Evolutionary conservation across 2,113 vertebrate genomes (phyloP).

Genomic region (Hymenochirus boettgeri): DNA sequence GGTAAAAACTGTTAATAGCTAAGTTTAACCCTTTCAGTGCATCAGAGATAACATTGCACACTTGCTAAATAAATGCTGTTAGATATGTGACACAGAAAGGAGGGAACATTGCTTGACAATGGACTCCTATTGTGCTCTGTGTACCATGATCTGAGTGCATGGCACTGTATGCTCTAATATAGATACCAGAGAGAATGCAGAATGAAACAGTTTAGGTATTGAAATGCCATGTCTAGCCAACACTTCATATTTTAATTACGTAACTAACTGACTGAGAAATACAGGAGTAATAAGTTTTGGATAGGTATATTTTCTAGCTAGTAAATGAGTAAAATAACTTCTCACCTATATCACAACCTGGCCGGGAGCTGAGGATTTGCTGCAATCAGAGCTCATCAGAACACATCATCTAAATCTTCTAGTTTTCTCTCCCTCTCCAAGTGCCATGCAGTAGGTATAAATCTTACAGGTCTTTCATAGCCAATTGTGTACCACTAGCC

Average conservation of each 20-base stretch:
- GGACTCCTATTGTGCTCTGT: background rate
- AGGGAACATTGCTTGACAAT: background rate
- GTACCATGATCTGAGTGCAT: slow-evolving; percentile 23
- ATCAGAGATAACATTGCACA: background rate
- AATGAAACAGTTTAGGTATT: slow-evolving; percentile 24
- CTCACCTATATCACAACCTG: slow-evolving; percentile 5
- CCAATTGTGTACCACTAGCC: background rate
- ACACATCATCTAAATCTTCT: slow-evolving; percentile 18
- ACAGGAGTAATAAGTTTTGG: slow-evolving; percentile 54
- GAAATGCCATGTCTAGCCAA: slow-evolving; percentile 30
- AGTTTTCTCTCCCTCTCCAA: slow-evolving; percentile 1
- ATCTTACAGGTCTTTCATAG: slow-evolving; percentile 32
- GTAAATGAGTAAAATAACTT: slow-evolving; percentile 46
- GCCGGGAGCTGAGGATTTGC: slow-evolving; percentile 7
- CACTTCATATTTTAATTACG: slow-evolving; percentile 12
- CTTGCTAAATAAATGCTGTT: background rate
- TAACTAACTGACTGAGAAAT: slow-evolving; percentile 3
- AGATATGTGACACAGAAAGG: background rate
- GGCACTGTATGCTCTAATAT: slow-evolving; percentile 26
- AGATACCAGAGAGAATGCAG: slow-evolving; percentile 9
- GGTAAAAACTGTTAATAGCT: background rate
- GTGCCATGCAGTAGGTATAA: slow-evolving; percentile 36
- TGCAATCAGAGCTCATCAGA: slow-evolving; percentile 16
- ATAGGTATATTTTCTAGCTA: slow-evolving; percentile 41
- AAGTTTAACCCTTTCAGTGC: slow-evolving; percentile 8